phyloP scores from a whole-genome alignment of 2,888 invertebrate species.

The Lithosia quadra region DNA sequence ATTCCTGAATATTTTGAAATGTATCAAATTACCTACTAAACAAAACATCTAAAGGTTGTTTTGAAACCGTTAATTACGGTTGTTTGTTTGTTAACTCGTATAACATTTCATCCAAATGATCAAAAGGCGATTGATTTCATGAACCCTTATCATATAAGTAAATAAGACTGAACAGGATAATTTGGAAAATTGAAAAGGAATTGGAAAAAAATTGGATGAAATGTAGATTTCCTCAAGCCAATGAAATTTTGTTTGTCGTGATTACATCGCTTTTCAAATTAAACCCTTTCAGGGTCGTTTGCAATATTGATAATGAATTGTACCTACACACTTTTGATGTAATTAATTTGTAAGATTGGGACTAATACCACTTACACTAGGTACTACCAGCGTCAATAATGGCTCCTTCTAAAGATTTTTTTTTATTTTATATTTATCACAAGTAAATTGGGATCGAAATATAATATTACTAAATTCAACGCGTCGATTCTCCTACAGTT shows the following conservation, averaged over 20 bases:
- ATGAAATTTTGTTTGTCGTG: background rate
- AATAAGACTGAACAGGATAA: background rate
- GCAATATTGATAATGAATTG: no score
- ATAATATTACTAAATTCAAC: no score
- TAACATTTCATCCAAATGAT: conserved; percentile 24
- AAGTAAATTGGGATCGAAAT: no score
- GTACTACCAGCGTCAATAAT: no score
- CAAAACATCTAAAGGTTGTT: conserved; percentile 6
- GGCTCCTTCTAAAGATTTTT: no score
- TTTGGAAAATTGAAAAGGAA: background rate
- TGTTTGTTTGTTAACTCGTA: conserved; percentile 16
- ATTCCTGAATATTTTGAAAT: background rate
- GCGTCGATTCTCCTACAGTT: no score
- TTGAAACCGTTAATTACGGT: conserved; percentile 33
- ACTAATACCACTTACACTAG: no score
- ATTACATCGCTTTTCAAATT: background rate
- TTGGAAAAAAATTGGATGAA: background rate
- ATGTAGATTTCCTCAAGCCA: background rate
- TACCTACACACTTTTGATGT: no score
- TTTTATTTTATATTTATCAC: no score
- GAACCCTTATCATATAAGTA: background rate
- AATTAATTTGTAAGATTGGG: no score
- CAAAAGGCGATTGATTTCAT: conserved; percentile 6
- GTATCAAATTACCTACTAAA: conserved; percentile 2
- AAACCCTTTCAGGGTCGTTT: background rate